These are phyloP conservation scores for Sciurus vulgaris DNA, from an alignment of 2,797 vertebrate genomes.

Conservation along the genomic window DNA sequence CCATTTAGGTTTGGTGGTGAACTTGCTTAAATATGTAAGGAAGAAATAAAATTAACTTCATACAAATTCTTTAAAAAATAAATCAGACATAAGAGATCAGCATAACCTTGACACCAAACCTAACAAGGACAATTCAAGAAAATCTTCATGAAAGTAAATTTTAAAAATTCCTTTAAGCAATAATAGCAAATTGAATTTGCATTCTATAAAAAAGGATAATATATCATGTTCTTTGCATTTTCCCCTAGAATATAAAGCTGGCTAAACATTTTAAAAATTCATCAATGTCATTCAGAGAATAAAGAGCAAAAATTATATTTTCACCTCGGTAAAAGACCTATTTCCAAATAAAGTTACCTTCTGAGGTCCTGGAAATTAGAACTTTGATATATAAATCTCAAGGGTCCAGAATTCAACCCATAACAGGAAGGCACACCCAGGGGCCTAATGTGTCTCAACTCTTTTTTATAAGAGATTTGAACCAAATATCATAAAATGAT, in stretches of 20 bases:
- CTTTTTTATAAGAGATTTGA: background rate
- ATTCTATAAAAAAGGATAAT: background rate
- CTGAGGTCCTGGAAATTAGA: too few relatives aligned
- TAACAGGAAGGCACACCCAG: background rate
- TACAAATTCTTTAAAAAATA: background rate
- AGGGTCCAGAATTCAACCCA: background rate
- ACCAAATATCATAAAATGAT: background rate
- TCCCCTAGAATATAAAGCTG: background rate
- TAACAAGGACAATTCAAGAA: background rate
- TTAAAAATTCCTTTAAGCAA: background rate
- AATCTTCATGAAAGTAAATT: background rate
- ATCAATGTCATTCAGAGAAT: background rate
- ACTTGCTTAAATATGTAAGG: background rate
- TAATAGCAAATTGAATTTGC: background rate
- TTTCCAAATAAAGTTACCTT: too few relatives aligned
- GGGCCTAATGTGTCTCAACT: background rate
- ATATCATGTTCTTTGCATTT: background rate
- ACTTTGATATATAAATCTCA: too few relatives aligned
- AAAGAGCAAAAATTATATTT: background rate
- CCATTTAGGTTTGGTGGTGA: background rate
- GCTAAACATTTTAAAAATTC: background rate
- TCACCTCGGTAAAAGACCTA: background rate
- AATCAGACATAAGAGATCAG: background rate
- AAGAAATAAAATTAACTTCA: background rate
- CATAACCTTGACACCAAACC: background rate